Evolutionary conservation across 64 coral and sea anemone genomes (phyloP), one percentile per base, ranked within the genome.

Genomic region (Pocillopora verrucosa): DNA sequence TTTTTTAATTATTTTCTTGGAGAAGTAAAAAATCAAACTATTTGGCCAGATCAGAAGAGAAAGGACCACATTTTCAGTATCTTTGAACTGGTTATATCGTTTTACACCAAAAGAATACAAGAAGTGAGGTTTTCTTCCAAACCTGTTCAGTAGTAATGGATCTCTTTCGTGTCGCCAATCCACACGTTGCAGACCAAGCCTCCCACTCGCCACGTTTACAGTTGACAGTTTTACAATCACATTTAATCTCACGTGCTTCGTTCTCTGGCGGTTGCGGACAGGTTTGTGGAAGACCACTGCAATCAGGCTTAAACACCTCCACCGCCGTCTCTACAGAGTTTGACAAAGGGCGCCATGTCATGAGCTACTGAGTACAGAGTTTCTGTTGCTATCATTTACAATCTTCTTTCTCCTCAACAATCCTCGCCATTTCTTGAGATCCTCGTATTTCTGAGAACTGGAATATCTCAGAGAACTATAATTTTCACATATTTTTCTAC

Each of bases 111-210:
- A 17, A 11, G 16, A 63, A 17, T 63, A 63, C 16, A 63, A 13
- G 13, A 63, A 2, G 16, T 15, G 16, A 63, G 12, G 61, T 63
- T 70, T n/a, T 70, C 25, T 70, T 70, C n/a, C 67, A 70, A 57
- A 85, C 82, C 51, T 85, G 36, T 85, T 85, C 34, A 15, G 82
- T 72, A 68, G 82, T 85, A 25, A 88, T 58, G 25, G 73, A 76
- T 62, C 75, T 22, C 24, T 92, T 75, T 80, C 91, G 76, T 24
- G 82, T 90, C 3, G 78, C 83, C 16, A 22, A 84, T 34, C 94
- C 94, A 80, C 94, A 96, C 16, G 88, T 82, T 20, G 68, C 83
- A 36, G 82, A 88, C 94, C 94, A 96, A 16, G 68, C 73, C 2
- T 86, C 90, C 94, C 94, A 96, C 15, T 89, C 26, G 34, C 74